These are phyloP conservation scores for Anthonomus grandis DNA, from an alignment of 1,140 invertebrate species.

Conservation along the genomic window DNA sequence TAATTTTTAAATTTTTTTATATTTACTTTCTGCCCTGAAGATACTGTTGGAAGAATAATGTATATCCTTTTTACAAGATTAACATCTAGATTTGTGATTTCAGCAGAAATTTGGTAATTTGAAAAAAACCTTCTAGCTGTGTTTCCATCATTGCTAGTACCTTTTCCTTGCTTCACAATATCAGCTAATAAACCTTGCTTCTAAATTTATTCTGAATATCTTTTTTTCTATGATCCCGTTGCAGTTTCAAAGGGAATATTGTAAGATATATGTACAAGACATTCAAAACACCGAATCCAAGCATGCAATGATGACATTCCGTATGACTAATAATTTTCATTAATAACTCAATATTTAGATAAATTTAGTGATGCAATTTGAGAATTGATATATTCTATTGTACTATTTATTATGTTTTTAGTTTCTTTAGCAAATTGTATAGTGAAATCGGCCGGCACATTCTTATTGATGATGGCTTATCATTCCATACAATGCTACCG, in stretches of 20 bases:
- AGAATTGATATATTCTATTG: neutral
- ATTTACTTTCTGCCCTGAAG: neutral
- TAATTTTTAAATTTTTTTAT: slow-evolving; percentile 1
- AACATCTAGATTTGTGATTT: neutral
- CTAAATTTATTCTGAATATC: neutral
- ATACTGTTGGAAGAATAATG: neutral
- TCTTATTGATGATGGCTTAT: neutral
- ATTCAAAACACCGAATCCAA: slow-evolving; percentile 7
- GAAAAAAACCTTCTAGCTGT: slow-evolving; percentile 31
- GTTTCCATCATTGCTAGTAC: slow-evolving; percentile 34
- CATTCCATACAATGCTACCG: neutral
- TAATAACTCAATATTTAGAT: neutral
- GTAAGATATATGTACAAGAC: neutral
- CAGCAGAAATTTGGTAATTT: slow-evolving; percentile 1
- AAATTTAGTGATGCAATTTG: neutral
- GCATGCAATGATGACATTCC: slow-evolving; percentile 3
- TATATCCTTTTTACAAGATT: neutral
- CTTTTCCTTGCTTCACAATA: slow-evolving; percentile 25
- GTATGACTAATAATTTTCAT: neutral
- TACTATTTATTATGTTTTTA: neutral
- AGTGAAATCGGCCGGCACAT: neutral
- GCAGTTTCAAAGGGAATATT: neutral
- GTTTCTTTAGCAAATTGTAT: neutral
- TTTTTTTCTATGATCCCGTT: neutral
- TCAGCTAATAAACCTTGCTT: slow-evolving; percentile 13